Conservation (phyloP, 2,113 vertebrate species). For the Dromiciops gliroides region DNA sequence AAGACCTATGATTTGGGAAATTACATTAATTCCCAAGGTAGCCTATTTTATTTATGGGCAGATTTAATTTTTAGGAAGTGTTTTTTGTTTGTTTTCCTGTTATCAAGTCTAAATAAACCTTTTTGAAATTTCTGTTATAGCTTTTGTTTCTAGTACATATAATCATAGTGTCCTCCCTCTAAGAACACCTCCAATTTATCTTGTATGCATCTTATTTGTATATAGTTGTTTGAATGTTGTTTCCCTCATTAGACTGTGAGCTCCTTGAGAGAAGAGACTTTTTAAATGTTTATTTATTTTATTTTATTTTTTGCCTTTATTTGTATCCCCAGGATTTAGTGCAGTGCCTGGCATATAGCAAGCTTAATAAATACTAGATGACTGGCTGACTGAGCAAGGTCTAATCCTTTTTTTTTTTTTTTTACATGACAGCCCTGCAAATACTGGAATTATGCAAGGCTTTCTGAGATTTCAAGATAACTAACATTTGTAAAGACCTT, state of each 20-base stretch:
- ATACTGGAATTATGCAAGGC: not conserved
- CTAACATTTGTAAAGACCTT: not conserved
- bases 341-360: not conserved
- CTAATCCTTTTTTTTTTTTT: not conserved
- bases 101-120: no score
- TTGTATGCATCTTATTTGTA: not conserved
- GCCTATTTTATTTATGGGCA: not conserved
- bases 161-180: not conserved
- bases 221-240: not conserved
- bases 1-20: not conserved
- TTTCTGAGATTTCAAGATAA: not conserved
- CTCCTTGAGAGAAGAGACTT: not conserved
- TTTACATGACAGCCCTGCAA: not conserved
- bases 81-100: not conserved
- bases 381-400: not conserved
- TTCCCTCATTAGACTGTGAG: not conserved
- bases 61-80: not conserved
- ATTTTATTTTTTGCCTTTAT: not conserved
- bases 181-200: not conserved
- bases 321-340: not conserved
- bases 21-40: not conserved
- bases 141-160: not conserved
- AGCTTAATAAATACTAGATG: not conserved
- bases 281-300: no score
- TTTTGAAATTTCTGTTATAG: not conserved